Evolutionary conservation across 2,113 vertebrate genomes (phyloP).

Genomic region (Periophthalmodon schlosseri): DNA sequence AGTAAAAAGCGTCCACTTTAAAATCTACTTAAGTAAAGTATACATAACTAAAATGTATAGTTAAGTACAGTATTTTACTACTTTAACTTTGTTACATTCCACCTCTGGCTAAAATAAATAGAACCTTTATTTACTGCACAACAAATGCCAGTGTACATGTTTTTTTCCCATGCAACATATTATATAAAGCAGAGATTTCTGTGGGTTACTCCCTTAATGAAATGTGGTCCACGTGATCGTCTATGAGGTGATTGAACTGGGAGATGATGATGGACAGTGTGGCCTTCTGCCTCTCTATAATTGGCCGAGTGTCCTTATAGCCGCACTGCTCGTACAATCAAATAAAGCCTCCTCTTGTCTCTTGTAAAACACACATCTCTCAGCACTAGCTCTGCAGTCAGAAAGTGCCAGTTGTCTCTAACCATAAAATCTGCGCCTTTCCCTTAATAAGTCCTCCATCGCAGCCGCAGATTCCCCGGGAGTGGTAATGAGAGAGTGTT

Average conservation of each 20-base stretch:
- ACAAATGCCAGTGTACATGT: background rate
- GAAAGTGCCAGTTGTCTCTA: conserved; percentile 23
- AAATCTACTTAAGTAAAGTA: no score
- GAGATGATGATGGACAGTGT: background rate
- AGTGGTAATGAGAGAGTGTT: conserved; percentile 67
- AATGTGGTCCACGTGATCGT: background rate
- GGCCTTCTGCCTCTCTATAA: background rate
- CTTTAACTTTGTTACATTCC: no score
- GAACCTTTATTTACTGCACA: background rate
- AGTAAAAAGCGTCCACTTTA: no score
- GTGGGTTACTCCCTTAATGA: background rate
- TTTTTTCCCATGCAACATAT: background rate
- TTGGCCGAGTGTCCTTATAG: background rate
- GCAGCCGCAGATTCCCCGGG: conserved; percentile 38
- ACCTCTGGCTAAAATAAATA: background rate
- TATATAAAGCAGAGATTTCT: background rate
- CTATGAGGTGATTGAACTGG: no score
- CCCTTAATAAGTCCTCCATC: conserved; percentile 44
- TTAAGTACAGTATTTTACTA: no score
- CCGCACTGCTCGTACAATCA: background rate
- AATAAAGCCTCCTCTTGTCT: background rate
- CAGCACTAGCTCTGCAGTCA: background rate
- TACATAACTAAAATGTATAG: no score
- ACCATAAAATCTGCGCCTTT: conserved; percentile 27
- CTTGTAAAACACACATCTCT: conserved; percentile 3